Conservation (phyloP, 2,113 vertebrate species). For the Gavia stellata region DNA sequence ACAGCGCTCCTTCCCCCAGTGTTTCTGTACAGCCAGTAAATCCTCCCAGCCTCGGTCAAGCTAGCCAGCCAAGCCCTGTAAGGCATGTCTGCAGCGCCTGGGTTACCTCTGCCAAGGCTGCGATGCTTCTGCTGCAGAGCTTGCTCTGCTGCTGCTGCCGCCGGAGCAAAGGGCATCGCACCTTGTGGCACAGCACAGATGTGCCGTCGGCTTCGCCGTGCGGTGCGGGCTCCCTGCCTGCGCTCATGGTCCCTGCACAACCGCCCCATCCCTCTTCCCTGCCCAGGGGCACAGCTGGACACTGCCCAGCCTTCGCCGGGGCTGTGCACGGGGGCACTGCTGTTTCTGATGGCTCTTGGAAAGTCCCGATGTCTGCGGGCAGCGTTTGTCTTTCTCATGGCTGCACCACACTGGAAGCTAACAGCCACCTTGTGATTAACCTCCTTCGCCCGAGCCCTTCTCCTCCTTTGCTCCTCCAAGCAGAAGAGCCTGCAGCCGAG, state of each 20-base stretch:
- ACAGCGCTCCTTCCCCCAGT: not conserved
- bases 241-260: fast-evolving
- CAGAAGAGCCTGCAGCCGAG: not conserved
- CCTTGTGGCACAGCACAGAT: fast-evolving
- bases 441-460: not conserved
- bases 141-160: not conserved
- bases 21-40: not conserved
- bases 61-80: not conserved
- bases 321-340: not conserved
- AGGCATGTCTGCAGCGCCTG: not conserved
- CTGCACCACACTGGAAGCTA: not conserved
- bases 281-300: not conserved
- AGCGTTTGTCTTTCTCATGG: fast-evolving
- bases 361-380: not conserved
- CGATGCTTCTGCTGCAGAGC: not conserved
- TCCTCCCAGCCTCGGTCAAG: not conserved
- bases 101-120: not conserved
- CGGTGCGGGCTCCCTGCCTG: not conserved
- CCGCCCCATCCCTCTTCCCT: not conserved
- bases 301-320: fast-evolving
- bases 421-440: not conserved
- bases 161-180: not conserved
- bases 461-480: not conserved
- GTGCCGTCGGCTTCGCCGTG: fast-evolving
- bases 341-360: not conserved